Evolutionary conservation across 2,888 invertebrate species (phyloP), one percentile per base, ranked within the genome.

Genomic region (Altica lythri): DNA sequence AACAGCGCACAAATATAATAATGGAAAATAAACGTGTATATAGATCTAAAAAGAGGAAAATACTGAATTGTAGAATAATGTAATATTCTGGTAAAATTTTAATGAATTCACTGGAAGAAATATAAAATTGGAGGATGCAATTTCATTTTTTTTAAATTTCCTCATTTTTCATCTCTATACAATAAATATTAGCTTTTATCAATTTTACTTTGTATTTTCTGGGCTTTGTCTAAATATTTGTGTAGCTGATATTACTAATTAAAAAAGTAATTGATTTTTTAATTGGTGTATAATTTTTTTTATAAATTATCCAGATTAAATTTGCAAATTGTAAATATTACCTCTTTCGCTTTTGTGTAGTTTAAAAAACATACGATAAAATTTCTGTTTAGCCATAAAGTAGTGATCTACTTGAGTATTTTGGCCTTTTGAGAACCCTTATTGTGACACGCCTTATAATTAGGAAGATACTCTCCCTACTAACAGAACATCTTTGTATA

Each of bases 371-470:
- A 19, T 8, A 18, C 40, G 17, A 8, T 16, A 29, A 12, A 42
- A 42, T 40, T 38, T 48, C 27, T 17, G 27, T 47, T 35, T 37
- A 29, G 30, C 25, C 27, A 37, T 34, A 27, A 48, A 38, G 29
- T 38, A 17, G 18, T 27, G 22, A 12, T 47, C 47, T 27, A 14
- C 45, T 14, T 5, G 9, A 45, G 14, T 34, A 55, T 56, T 71
- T 70, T 69, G 69, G 70, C 71, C 71, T 73, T 72, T 69, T 68
- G 68, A 67, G 65, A 62, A 66, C 68, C 70, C 71, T 69, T 68
- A 71, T 69, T 68, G 49, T 68, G 71, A 73, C 69, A 73, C 74
- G 40, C 75, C 74, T 75, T 75, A 37, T 25, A 75, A 67, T 69
- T 75, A 73, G 71, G 71, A 73, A 72, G 72, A 72, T 69, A 69